Conservation (phyloP, 2,113 vertebrate species). For the Bungarus multicinctus region DNA sequence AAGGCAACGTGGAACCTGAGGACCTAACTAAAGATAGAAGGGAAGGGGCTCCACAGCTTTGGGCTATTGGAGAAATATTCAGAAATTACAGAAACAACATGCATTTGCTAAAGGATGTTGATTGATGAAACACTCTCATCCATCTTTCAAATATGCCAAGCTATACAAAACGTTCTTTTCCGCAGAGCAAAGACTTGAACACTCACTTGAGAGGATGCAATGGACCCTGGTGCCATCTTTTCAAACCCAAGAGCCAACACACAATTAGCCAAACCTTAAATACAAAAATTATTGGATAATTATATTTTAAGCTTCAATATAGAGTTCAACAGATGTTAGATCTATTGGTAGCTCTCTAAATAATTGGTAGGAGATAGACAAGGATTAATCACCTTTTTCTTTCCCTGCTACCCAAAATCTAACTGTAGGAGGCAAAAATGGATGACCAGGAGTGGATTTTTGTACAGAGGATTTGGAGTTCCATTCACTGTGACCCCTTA, state of each 20-base stretch:
- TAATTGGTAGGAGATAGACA: background rate
- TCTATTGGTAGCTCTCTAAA: background rate
- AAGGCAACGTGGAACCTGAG: background rate
- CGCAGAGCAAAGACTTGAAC: background rate
- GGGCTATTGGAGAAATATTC: background rate
- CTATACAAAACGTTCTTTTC: background rate
- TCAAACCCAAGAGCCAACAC: constrained; percentile 94
- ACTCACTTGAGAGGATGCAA: constrained; percentile 68
- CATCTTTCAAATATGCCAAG: too few relatives aligned
- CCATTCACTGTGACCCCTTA: background rate
- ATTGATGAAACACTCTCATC: too few relatives aligned
- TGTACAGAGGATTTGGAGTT: background rate
- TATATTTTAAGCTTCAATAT: background rate
- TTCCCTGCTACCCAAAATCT: background rate
- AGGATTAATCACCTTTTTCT: background rate
- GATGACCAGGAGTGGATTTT: background rate
- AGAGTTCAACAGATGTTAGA: background rate
- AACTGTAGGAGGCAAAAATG: background rate
- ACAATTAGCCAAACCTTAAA: constrained; percentile 86
- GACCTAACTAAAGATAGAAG: background rate
- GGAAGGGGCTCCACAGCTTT: background rate
- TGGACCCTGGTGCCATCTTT: constrained; percentile 85
- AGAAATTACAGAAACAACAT: too few relatives aligned
- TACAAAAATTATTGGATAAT: constrained; percentile 44
- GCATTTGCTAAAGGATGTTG: too few relatives aligned